Evolutionary conservation across 2,888 invertebrate genomes (phyloP), one percentile per base, ranked within the genome.

Genomic region (Melangyna quadrimaculata): DNA sequence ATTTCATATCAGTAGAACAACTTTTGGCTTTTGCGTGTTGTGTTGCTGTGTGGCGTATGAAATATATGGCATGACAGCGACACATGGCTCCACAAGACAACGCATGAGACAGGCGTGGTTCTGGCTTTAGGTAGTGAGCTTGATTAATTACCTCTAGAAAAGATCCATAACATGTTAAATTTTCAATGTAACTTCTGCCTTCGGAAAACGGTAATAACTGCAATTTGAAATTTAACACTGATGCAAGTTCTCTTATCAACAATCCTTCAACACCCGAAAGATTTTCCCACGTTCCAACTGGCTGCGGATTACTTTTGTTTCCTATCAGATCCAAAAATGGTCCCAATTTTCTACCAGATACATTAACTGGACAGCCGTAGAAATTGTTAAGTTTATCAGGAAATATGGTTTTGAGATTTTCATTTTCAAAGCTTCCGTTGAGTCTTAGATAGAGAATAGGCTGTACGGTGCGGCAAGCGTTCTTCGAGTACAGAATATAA

Each of bases 191-290:
- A 35, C 77, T 89, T 4, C 75, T 53, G 6, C 78, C 87, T 3
- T 81, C 80, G 0, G 89, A 88, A 59, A 89, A 88, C 0, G 77
- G 70, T 22, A 88, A 12, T 29, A 90, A 48, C 0, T 82, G 19
- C 0, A 91, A 87, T 2, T 87, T 88, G 48, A 91, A 91, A 14
- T 89, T 87, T 24, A 91, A 32, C 0, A 79, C 73, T 8, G 70
- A 67, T 1, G 90, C 88, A 40, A 91, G 61, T 4, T 87, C 0
- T 43, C 88, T 89, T 3, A 92, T 80, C 3, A 91, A 59, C 9
- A 88, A 88, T 0, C 91, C 91, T 29, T 91, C 91, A 40, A 91
- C 82, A 0, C 92, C 92, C 0, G 71, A 78, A 0, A 90, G 78
- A 0, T 89, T 89, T 19, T 77, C 59, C 24, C 37, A 78, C 27